Conservation (phyloP, 2,113 vertebrate genomes). For the Eclectus roratus region DNA sequence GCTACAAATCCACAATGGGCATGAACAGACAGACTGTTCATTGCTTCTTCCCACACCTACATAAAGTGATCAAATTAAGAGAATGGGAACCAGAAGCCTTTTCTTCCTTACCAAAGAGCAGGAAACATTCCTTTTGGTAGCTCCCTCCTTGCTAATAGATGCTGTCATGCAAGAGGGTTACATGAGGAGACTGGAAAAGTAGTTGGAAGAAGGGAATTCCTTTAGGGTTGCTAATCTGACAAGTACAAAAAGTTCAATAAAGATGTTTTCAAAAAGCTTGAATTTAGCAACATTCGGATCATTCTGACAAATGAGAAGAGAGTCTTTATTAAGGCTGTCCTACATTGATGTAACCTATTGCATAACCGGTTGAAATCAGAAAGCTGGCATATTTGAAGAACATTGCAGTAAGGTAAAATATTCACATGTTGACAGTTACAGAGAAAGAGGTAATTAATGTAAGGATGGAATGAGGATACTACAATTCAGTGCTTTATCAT, state of each 20-base stretch:
- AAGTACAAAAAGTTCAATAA: background rate
- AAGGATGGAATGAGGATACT: background rate
- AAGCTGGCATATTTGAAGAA: background rate
- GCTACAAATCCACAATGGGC: background rate
- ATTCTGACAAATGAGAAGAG: background rate
- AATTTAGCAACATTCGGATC: background rate
- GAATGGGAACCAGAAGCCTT: background rate
- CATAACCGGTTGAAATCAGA: background rate
- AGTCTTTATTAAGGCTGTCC: background rate
- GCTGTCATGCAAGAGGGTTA: background rate
- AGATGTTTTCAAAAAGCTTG: background rate
- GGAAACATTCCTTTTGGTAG: background rate
- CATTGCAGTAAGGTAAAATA: background rate
- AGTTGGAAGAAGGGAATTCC: background rate
- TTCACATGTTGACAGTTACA: background rate
- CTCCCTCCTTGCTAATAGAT: background rate
- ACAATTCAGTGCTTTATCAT: background rate
- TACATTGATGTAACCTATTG: background rate
- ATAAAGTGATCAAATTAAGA: background rate
- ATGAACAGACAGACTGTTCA: rapidly evolving
- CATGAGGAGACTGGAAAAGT: background rate
- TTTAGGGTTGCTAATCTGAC: background rate
- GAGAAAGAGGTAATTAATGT: background rate
- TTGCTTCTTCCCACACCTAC: background rate
- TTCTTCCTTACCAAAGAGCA: background rate